Conservation (phyloP, 2,797 vertebrate species). For the Rhinogobio ventralis region DNA sequence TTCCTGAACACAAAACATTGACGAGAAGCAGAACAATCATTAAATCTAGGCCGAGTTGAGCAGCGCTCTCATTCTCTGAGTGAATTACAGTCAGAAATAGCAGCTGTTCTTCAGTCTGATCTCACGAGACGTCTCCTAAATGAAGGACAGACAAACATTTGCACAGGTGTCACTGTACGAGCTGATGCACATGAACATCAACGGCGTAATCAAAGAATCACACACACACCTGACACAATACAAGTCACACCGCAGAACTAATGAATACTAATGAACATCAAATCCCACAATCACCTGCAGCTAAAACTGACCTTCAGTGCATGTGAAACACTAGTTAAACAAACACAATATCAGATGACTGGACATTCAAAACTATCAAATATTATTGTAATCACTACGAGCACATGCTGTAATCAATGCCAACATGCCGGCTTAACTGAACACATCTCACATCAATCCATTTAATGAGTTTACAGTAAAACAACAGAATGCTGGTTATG, state of each 20-base stretch:
- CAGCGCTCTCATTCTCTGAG: neutral
- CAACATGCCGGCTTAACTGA: no score
- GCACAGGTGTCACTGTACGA: neutral
- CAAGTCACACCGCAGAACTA: neutral
- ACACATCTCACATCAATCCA: neutral
- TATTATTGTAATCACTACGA: no score
- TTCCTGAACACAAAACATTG: neutral
- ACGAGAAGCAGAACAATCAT: neutral
- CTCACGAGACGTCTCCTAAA: conserved; percentile 10
- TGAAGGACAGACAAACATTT: neutral
- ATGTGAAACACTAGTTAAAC: neutral
- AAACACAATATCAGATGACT: no score
- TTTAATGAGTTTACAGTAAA: neutral
- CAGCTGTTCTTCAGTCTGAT: neutral
- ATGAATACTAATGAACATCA: neutral
- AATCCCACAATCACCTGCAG: neutral
- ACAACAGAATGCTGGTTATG: neutral
- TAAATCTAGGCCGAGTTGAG: conserved; percentile 6
- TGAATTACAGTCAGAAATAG: conserved; percentile 16
- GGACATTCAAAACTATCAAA: no score
- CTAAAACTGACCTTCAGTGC: neutral
- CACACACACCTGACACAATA: neutral
- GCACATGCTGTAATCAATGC: no score
- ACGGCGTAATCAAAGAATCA: no score
- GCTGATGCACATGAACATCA: neutral